Percentiles rank a stretch among this genome's conserved stretches.
Evolutionary conservation across 30 jellyfish, hydroid and myxozoan species (phyloP).

Genomic region (Sanderia malayensis): DNA sequence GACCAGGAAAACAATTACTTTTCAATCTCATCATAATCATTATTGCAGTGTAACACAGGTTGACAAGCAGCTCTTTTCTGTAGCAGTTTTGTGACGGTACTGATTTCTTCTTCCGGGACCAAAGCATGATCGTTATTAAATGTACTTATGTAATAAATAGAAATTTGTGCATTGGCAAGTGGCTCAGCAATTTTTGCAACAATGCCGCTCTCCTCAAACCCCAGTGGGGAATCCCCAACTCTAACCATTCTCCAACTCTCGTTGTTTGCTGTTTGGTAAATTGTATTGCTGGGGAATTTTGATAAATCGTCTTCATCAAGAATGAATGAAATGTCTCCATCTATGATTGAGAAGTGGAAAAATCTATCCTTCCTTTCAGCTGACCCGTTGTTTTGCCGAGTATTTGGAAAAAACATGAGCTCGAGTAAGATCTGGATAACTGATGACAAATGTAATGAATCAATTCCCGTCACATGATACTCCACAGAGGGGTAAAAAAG

Average conservation of each 20-base stretch:
- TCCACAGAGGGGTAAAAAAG: constrained; percentile 28
- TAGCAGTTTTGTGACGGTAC: constrained; percentile 6
- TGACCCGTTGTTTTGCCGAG: neutral
- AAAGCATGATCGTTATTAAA: constrained; percentile 79
- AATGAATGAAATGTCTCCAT: constrained; percentile 89
- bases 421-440: constrained; percentile 76
- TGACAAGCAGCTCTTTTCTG: neutral
- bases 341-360: constrained; percentile 82
- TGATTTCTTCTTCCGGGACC: constrained; percentile 71
- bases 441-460: constrained; percentile 57
- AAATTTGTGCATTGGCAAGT: constrained; percentile 77
- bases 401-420: constrained; percentile 73
- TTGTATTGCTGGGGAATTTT: constrained; percentile 76
- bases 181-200: constrained; percentile 98
- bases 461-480: constrained; percentile 83
- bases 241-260: constrained; percentile 84
- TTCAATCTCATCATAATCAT: constrained; percentile 3
- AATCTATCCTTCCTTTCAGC: constrained; percentile 24
- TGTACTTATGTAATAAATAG: constrained; percentile 89
- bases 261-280: constrained; percentile 71
- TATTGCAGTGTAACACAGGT: neutral
- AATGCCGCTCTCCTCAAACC: constrained; percentile 93
- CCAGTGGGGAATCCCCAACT: constrained; percentile 87
- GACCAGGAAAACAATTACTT: neutral
- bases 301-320: constrained; percentile 65